Evolutionary conservation across 1,140 invertebrate genomes (phyloP), one percentile per base, ranked within the genome.

Genomic region (Orchesella cincta): DNA sequence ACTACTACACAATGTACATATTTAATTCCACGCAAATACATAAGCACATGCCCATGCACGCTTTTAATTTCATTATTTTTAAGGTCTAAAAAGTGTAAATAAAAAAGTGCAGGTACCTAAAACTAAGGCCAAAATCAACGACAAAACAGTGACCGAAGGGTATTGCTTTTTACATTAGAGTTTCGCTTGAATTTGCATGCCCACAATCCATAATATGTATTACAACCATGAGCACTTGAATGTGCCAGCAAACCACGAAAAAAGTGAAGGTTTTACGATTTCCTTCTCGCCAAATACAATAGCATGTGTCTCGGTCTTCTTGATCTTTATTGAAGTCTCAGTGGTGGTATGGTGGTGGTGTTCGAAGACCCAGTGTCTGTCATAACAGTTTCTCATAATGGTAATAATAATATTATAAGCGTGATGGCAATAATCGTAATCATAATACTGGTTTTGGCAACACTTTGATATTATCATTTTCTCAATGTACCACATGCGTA

Each of bases 381-480:
- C 12, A 33, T 16, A 67, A 67, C 52, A 57, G 52, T 14, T 57
- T 46, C 39, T 8, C 14, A 57, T 57, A 57, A 57, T 18, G 23
- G 23, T 57, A 57, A n/a, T 57, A 57, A 57, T 57, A 57, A 14
- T 46, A 46, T 31, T 67, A 67, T 67, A 67, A 67, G 62, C 62
- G 62, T 67, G 62, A 67, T 33, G 31, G 62, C 62, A 67, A 67
- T 67, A 67, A 67, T 67, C 28, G 33, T 67, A 67, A 67, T 67
- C 62, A 33, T 67, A 67, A 67, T 67, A 67, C 62, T 67, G 62
- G 62, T 67, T 67, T 67, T 67, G 62, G 62, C 62, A 67, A 67
- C 62, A 67, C 33, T 67, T 67, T 67, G 62, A 67, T 67, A 29
- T 33, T 67, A 67, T 67, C 62, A 31, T 57, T 57, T 18, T 26